Percentiles rank a stretch among this genome's conserved stretches.
Evolutionary conservation across 2,888 invertebrate genomes (phyloP).

Genomic region (Leptopilina myrica): DNA sequence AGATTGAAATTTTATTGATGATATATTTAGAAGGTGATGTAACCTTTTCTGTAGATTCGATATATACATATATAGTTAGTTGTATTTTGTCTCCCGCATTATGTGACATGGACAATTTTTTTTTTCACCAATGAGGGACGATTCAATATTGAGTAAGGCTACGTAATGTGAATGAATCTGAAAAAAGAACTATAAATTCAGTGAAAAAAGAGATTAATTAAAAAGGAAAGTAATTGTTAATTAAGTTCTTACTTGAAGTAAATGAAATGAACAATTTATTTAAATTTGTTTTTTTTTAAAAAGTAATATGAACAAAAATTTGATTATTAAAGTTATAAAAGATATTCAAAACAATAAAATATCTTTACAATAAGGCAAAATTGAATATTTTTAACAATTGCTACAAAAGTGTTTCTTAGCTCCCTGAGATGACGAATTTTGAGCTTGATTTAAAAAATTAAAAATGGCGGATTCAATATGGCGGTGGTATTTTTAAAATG

Average conservation of each 20-base stretch:
- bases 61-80: neutral
- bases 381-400: no score
- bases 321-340: no score
- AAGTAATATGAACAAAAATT: no score
- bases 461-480: no score
- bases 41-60: neutral
- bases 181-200: slow-evolving; percentile 48
- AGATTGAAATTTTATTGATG: slow-evolving; percentile 2
- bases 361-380: no score
- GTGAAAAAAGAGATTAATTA: slow-evolving; percentile 47
- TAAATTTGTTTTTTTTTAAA: no score
- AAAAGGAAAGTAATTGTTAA: slow-evolving; percentile 14
- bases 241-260: neutral
- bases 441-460: no score
- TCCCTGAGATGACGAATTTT: no score
- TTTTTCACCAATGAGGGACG: slow-evolving; percentile 42
- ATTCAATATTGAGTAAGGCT: slow-evolving; percentile 59
- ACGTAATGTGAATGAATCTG: slow-evolving; percentile 61
- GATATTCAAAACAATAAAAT: no score
- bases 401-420: no score
- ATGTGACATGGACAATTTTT: neutral
- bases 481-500: no score
- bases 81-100: neutral
- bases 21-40: neutral
- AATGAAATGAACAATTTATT: no score